Base-by-base conservation (phyloP, 2,113 vertebrate species). In the Callaeas wilsoni region DNA sequence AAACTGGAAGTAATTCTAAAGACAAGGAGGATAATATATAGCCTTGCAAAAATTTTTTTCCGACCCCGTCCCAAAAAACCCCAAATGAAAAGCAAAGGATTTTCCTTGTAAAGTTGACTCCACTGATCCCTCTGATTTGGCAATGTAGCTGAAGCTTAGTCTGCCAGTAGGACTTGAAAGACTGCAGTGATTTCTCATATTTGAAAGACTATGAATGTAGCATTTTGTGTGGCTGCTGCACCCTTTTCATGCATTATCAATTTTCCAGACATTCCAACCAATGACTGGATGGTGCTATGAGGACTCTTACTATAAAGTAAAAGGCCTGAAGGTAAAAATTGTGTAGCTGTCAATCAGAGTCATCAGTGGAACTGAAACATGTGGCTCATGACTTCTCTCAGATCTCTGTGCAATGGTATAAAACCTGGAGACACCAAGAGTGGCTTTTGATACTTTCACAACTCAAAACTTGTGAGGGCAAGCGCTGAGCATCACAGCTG, bases 1-100 rank as follows among this genome's bases (percentile, higher is more conserved):
- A 87, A 91, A 87, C 18, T 8, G 47, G 22, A 76, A 82, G 32
- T 35, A 52, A 65, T 77, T 85, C 30, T 60, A 39, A 64, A 80
- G 32, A 86, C 37, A 87, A 77, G 13, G 12, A 89, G 4, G 20
- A 41, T 26, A 39, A 68, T 33, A 64, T 3, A 60, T 2, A 69
- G 37, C 21, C 59, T 65, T 57, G 29, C 33, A 84, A 64, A 79
- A 57, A 46, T 10, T 30, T 50, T 44, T 55, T 80, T 93, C 35
- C 0, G 2, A 70, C 13, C 11, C 29, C 0, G 0, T 60, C 53
- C 19, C n/a, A 46, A 73, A 79, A 59, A 16, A 18, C 0, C 3
- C 25, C 15, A 27, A 29, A 67, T 16, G 42, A 68, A 68, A 52
- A 68, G 22, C 19, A 59, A n/a, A 47, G 12, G 14, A n/a, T 83